These are phyloP conservation scores for Coelopa frigida DNA, from an alignment of 1,140 invertebrate genomes.

Conservation along the genomic window DNA sequence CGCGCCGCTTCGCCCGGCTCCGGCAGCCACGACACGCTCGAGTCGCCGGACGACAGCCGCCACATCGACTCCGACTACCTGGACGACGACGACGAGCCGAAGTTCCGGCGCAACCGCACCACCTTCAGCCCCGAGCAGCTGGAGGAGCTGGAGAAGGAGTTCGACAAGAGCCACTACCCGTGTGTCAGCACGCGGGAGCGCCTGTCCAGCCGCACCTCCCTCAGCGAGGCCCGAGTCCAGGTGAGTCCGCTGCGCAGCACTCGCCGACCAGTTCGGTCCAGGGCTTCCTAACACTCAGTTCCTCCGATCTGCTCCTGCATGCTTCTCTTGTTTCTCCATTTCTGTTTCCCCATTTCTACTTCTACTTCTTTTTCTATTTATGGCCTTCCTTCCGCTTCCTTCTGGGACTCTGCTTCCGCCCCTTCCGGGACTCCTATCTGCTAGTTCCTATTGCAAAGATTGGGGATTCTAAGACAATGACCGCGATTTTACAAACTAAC, in stretches of 20 bases:
- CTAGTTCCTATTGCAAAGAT: background rate
- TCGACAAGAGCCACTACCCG: conserved; percentile 92
- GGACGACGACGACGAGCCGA: conserved; percentile 73
- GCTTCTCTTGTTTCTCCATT: background rate
- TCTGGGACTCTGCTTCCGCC: background rate
- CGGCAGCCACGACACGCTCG: conserved; percentile 41
- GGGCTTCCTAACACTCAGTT: too few species aligned
- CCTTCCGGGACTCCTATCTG: conserved; percentile 6
- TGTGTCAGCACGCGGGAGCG: conserved; percentile 88
- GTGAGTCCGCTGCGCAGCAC: too few species aligned
- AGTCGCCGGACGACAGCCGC: conserved; percentile 40
- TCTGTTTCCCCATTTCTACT: background rate
- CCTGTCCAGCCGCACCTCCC: conserved; percentile 82
- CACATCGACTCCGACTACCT: conserved; percentile 61
- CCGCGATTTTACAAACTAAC: conserved; percentile 14
- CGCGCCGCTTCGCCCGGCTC: conserved; percentile 39
- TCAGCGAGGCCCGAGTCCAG: conserved; percentile 95
- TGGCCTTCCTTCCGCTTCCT: background rate
- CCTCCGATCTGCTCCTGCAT: background rate
- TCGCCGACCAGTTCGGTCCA: too few species aligned
- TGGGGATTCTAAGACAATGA: background rate
- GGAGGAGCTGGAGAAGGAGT: conserved; percentile 91
- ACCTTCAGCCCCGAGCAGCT: conserved; percentile 92
- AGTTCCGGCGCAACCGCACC: conserved; percentile 86
- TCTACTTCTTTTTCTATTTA: background rate